Conservation (phyloP, 2,888 invertebrate genomes). For the Geophilus truncorum region DNA sequence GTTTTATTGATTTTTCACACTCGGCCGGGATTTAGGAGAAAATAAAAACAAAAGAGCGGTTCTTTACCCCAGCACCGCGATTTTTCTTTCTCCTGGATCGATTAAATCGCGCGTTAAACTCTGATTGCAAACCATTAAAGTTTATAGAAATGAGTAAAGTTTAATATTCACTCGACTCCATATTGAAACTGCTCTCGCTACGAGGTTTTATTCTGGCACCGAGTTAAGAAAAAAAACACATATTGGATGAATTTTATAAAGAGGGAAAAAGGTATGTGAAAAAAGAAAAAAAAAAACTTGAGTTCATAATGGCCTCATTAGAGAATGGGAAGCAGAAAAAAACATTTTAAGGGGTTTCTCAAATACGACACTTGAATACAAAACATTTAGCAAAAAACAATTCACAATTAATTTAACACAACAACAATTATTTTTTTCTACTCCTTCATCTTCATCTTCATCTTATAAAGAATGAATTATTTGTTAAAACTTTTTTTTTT, state of each 20-base stretch:
- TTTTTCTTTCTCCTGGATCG: not conserved
- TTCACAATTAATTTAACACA: not conserved
- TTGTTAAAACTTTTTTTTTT: not conserved
- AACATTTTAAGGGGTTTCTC: not conserved
- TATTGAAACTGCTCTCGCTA: not conserved
- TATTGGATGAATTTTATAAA: not conserved
- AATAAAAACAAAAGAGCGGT: too few species aligned
- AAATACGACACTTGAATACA: not conserved
- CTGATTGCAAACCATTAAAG: constrained; percentile 4
- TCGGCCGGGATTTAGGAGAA: too few species aligned
- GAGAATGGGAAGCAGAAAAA: not conserved
- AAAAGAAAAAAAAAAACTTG: not conserved
- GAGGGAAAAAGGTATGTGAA: not conserved
- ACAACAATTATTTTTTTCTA: not conserved
- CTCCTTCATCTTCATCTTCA: too few species aligned
- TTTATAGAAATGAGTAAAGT: not conserved
- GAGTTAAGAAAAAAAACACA: not conserved
- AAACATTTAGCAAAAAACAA: constrained; percentile 12
- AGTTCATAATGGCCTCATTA: constrained; percentile 7
- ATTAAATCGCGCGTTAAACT: not conserved
- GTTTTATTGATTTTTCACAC: not conserved
- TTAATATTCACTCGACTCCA: not conserved
- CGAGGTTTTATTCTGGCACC: not conserved
- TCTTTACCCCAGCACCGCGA: too few species aligned
- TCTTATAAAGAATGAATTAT: not conserved